Percentiles rank a stretch among this genome's conserved stretches.
These are phyloP conservation scores for Scyliorhinus canicula DNA, from an alignment of 2,797 vertebrate species.

Conservation along the genomic window DNA sequence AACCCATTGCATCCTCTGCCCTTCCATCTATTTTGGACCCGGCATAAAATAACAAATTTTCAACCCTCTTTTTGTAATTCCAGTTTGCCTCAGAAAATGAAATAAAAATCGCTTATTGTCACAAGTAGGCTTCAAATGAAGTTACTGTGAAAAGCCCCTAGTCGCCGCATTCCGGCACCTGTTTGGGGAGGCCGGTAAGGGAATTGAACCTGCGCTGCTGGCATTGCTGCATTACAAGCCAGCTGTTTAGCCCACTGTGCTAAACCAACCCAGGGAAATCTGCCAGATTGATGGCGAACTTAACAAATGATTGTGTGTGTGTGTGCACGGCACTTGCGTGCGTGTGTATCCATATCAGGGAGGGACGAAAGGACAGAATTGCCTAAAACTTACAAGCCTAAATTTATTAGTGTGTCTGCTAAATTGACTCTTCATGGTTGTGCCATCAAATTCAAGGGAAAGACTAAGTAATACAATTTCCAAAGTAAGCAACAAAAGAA, in stretches of 20 bases:
- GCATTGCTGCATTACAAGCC: too few relatives aligned
- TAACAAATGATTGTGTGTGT: not conserved
- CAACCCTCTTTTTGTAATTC: not conserved
- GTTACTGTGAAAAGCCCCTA: too few relatives aligned
- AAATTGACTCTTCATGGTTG: not conserved
- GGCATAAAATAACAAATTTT: not conserved
- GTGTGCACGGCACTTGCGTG: not conserved
- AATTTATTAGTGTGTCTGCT: not conserved
- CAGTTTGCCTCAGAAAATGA: not conserved
- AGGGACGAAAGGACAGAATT: not conserved
- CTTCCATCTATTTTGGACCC: not conserved
- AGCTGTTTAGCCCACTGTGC: too few relatives aligned
- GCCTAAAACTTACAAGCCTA: slow-evolving; percentile 33
- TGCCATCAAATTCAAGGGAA: not conserved
- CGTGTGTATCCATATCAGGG: not conserved
- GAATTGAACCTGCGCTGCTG: too few relatives aligned
- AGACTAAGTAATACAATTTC: not conserved
- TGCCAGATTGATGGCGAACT: not conserved
- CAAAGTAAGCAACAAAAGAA: not conserved
- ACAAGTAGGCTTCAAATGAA: too few relatives aligned
- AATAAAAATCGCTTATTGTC: too few relatives aligned
- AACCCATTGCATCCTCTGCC: not conserved
- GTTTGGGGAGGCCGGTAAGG: too few relatives aligned
- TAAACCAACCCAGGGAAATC: too few relatives aligned
- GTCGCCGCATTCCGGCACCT: too few relatives aligned